phyloP scores from a whole-genome alignment of 2,797 vertebrate genomes.

The Telmatherina bonti region DNA sequence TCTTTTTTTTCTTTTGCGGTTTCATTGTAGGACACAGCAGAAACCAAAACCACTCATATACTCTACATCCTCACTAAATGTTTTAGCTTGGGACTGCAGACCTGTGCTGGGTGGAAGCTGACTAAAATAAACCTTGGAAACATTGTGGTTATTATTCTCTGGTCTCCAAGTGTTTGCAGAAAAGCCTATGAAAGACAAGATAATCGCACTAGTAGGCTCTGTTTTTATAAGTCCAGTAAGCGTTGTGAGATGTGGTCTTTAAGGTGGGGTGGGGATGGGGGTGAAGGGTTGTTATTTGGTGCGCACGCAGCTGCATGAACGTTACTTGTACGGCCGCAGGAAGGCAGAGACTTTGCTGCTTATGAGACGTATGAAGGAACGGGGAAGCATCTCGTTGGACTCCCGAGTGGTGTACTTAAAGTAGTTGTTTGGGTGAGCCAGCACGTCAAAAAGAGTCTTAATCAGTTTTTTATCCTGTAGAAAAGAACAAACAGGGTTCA shows the following conservation, averaged over 20 bases:
- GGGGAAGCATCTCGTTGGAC: slow-evolving; percentile 98
- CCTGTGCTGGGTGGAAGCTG: slow-evolving; percentile 50
- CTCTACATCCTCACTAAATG: slow-evolving; percentile 62
- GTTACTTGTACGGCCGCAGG: slow-evolving; percentile 97
- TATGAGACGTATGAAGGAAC: slow-evolving; percentile 97
- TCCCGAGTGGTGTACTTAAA: slow-evolving; percentile 98
- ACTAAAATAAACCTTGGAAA: slow-evolving; percentile 45
- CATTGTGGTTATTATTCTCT: slow-evolving; percentile 50
- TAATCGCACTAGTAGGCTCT: slow-evolving; percentile 55
- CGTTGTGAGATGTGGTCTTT: slow-evolving; percentile 64
- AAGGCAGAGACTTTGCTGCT: slow-evolving; percentile 99
- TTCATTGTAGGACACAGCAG: slow-evolving; percentile 61
- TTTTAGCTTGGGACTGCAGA: slow-evolving; percentile 58
- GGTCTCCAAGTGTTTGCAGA: slow-evolving; percentile 76
- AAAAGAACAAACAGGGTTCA: slow-evolving; percentile 33
- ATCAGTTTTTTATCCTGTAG: slow-evolving; percentile 98
- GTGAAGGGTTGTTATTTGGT: slow-evolving; percentile 35
- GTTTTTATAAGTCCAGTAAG: slow-evolving; percentile 64
- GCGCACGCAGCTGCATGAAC: slow-evolving; percentile 34
- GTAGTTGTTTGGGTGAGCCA: slow-evolving; percentile 98
- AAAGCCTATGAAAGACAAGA: slow-evolving; percentile 66
- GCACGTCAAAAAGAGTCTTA: slow-evolving; percentile 97
- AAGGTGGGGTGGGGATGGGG: slow-evolving; percentile 28
- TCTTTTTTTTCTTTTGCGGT: slow-evolving; percentile 44
- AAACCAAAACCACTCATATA: slow-evolving; percentile 66